Conservation (phyloP, 2,888 invertebrate species). For the Parnassius smintheus region DNA sequence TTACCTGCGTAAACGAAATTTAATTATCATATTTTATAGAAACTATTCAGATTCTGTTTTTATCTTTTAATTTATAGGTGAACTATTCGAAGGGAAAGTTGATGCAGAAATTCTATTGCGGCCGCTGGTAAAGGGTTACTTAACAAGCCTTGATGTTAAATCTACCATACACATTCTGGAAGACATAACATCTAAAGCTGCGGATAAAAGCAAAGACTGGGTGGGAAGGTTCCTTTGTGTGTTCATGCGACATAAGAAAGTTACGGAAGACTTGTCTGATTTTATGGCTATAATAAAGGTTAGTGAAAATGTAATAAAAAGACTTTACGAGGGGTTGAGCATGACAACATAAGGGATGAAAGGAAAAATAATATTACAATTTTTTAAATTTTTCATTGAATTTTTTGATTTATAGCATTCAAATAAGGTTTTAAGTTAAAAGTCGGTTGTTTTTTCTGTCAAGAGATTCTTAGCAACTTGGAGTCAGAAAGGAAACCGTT, state of each 20-base stretch:
- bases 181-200: slow-evolving; percentile 62
- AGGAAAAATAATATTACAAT: no score
- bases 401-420: no score
- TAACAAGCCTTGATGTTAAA: slow-evolving; percentile 67
- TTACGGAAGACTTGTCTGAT: slow-evolving; percentile 59
- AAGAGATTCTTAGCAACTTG: no score
- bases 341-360: no score
- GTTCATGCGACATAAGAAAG: slow-evolving; percentile 66
- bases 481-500: no score
- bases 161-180: slow-evolving; percentile 72
- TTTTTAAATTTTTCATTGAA: no score
- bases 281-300: slow-evolving; percentile 69
- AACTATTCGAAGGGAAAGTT: slow-evolving; percentile 74
- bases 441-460: no score
- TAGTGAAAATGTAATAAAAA: slow-evolving; percentile 21
- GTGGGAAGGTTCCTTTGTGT: slow-evolving; percentile 78
- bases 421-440: no score
- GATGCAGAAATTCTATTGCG: slow-evolving; percentile 70
- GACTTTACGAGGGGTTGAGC: no score
- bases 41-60: neutral
- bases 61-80: slow-evolving; percentile 47
- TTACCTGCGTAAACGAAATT: no score
- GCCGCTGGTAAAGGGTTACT: slow-evolving; percentile 70
- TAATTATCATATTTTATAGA: neutral
- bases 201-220: slow-evolving; percentile 75